Evolutionary conservation across 2,113 vertebrate species (phyloP).

Genomic region (Pterocles gutturalis): DNA sequence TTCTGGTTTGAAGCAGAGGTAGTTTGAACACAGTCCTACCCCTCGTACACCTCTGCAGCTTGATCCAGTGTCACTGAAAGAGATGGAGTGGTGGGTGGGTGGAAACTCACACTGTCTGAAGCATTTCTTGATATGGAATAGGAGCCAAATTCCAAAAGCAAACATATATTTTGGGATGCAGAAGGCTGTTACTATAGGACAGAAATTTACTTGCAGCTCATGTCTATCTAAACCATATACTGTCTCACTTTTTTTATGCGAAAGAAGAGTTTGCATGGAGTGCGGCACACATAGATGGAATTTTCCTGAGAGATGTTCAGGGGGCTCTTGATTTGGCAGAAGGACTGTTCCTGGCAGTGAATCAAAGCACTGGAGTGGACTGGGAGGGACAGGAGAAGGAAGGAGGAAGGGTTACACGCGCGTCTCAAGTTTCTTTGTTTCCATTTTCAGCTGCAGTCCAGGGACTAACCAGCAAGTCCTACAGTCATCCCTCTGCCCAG

Average conservation of each 20-base stretch:
- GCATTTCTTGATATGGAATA: background rate
- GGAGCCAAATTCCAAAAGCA: background rate
- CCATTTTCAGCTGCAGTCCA: conserved; percentile 23
- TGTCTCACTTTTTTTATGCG: background rate
- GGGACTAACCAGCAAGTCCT: background rate
- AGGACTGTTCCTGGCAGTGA: background rate
- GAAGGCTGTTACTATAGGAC: background rate
- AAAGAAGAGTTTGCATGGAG: background rate
- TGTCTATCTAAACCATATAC: background rate
- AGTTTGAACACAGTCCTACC: background rate
- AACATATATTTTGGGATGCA: background rate
- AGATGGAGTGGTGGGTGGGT: accelerated
- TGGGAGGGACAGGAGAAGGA: background rate
- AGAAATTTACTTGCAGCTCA: background rate
- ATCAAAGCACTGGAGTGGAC: background rate
- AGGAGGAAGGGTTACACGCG: background rate
- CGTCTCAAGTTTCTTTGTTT: conserved; percentile 16
- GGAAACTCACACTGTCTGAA: accelerated
- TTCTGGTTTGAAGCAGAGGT: background rate
- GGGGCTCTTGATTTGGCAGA: conserved; percentile 29
- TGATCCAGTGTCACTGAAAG: background rate
- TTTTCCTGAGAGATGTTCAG: background rate
- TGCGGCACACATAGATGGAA: background rate
- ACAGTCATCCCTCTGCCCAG: background rate
- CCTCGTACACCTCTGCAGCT: background rate